Percentiles rank a stretch among this genome's conserved stretches.
phyloP scores from a whole-genome alignment of 2,797 vertebrate genomes.

The Monodelphis domestica region DNA sequence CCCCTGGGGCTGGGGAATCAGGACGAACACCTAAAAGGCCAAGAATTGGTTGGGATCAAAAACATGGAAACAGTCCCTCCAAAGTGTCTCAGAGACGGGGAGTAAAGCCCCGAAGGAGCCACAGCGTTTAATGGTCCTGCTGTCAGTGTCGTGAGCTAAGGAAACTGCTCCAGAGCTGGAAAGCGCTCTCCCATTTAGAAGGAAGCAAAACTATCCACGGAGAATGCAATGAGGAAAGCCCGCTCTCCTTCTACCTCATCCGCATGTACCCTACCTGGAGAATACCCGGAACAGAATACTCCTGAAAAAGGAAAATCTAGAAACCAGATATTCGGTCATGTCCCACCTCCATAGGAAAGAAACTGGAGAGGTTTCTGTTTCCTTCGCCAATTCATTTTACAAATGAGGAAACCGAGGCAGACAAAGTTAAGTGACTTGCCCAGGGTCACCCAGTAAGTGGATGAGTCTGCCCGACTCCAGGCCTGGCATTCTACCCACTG shows the following conservation, averaged over 20 bases:
- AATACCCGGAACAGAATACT: neutral
- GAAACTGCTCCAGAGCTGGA: too few species aligned
- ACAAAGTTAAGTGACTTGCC: too few species aligned
- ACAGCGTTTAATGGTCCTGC: neutral
- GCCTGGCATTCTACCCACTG: too few species aligned
- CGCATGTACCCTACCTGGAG: neutral
- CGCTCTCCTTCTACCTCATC: neutral
- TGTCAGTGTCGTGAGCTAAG: too few species aligned
- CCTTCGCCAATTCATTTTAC: too few species aligned
- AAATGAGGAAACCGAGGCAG: too few species aligned
- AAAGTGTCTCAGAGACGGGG: neutral
- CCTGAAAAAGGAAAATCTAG: neutral
- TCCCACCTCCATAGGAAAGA: too few species aligned
- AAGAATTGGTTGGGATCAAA: neutral
- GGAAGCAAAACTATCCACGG: neutral
- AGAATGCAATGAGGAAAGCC: neutral
- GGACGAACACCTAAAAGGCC: neutral
- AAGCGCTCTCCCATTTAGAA: neutral
- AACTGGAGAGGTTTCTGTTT: too few species aligned
- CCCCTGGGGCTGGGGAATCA: too few species aligned
- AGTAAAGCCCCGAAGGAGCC: neutral
- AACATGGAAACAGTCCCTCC: neutral
- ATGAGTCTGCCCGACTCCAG: too few species aligned
- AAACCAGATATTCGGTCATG: too few species aligned
- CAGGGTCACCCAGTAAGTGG: too few species aligned